Evolutionary conservation across 2,888 invertebrate genomes (phyloP).

Genomic region (Theodoxus fluviatilis): DNA sequence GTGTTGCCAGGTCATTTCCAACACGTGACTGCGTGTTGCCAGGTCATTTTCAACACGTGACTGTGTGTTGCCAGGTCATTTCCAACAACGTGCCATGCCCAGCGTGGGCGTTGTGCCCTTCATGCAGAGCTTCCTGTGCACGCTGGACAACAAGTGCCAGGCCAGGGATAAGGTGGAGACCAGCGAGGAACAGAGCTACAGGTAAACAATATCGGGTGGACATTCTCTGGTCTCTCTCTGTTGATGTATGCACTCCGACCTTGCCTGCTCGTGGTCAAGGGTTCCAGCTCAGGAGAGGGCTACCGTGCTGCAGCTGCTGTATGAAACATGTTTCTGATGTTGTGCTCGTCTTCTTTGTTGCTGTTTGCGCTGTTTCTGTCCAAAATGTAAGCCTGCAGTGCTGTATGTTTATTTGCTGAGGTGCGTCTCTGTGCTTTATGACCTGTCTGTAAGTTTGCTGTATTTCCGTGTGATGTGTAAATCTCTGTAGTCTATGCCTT

Average conservation of each 20-base stretch:
- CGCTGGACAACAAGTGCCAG: conserved; percentile 50
- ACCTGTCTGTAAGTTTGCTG: conserved; percentile 9
- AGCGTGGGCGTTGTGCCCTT: conserved; percentile 55
- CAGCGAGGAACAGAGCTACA: conserved; percentile 32
- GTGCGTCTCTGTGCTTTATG: too few species aligned
- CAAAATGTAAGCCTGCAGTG: too few species aligned
- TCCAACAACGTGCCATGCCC: conserved; percentile 52
- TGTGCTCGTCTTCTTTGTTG: too few species aligned
- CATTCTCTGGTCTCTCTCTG: neutral
- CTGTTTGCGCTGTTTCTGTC: too few species aligned
- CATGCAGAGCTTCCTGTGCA: conserved; percentile 55
- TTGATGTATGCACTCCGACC: neutral
- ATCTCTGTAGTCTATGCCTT: neutral
- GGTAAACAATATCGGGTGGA: conserved; percentile 29
- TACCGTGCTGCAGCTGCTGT: too few species aligned
- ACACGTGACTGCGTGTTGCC: neutral
- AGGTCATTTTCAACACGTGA: neutral
- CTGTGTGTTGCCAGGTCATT: conserved; percentile 45
- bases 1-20: neutral
- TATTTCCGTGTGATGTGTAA: conserved; percentile 15
- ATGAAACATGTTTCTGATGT: too few species aligned
- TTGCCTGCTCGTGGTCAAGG: neutral
- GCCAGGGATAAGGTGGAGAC: conserved; percentile 23
- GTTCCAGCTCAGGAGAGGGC: too few species aligned
- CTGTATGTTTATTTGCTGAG: too few species aligned